Percentiles rank a stretch among this genome's conserved stretches.
These are phyloP conservation scores for Eremophila alpestris DNA, from an alignment of 2,797 vertebrate species.

Conservation along the genomic window DNA sequence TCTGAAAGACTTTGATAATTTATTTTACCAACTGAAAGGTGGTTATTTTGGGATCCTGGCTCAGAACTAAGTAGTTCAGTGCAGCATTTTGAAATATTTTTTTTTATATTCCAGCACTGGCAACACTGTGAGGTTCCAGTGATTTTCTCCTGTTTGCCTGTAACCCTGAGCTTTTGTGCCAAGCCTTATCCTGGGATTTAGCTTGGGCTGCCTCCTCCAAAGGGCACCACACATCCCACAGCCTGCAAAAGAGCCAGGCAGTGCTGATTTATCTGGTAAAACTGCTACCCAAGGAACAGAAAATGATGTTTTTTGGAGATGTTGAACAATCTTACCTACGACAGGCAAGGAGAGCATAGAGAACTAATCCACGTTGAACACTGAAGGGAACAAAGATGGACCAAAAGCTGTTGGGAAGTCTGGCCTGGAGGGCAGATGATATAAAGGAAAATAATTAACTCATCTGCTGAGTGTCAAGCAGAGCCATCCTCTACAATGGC, in stretches of 20 bases:
- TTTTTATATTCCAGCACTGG: not conserved
- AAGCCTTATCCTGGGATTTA: not conserved
- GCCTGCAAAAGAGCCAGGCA: not conserved
- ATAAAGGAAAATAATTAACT: slow-evolving; percentile 22
- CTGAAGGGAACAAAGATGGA: not conserved
- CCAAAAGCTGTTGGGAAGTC: slow-evolving; percentile 1
- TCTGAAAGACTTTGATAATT: slow-evolving; percentile 60
- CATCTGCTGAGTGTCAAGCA: not conserved
- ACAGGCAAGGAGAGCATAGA: not conserved
- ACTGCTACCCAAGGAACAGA: not conserved
- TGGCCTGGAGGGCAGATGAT: not conserved
- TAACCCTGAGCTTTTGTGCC: not conserved
- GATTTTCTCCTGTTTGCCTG: not conserved
- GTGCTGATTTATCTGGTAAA: not conserved
- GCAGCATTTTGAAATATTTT: not conserved
- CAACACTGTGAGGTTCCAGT: not conserved
- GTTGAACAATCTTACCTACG: not conserved
- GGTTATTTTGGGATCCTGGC: slow-evolving; percentile 60
- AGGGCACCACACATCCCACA: not conserved
- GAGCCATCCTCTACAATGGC: not conserved
- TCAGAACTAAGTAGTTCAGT: slow-evolving; percentile 28
- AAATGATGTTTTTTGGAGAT: not conserved
- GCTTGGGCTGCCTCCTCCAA: not conserved
- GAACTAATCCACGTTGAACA: not conserved
- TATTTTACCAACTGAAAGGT: slow-evolving; percentile 68